A percentile compares a stretch with the other conserved stretches of the same genome.
Conservation (phyloP, 2,113 vertebrate species). For the Thinocorus orbignyianus region DNA sequence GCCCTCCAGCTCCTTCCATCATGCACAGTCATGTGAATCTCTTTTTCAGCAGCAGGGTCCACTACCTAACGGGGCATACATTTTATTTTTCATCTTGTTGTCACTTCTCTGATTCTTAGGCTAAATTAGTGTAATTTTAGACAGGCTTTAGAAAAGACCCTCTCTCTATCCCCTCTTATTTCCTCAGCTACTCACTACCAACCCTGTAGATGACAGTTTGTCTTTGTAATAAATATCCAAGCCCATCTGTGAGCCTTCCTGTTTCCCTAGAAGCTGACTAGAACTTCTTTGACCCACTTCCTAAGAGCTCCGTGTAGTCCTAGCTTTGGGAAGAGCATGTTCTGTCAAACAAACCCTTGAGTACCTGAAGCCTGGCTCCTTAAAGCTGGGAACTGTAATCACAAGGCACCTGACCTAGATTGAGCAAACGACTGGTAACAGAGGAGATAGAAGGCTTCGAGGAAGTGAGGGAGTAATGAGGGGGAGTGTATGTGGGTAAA, state of each 20-base stretch:
- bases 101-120: neutral
- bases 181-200: neutral
- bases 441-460: slow-evolving; percentile 1
- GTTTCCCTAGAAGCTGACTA: neutral
- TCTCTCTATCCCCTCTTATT: neutral
- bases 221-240: neutral
- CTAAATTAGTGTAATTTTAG: neutral
- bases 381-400: slow-evolving; percentile 13
- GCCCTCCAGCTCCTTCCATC: neutral
- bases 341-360: neutral
- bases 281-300: neutral
- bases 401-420: slow-evolving; percentile 43
- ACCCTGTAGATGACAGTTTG: neutral
- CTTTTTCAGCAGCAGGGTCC: neutral
- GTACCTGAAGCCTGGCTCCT: slow-evolving; percentile 9
- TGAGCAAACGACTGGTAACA: neutral
- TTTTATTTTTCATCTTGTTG: neutral
- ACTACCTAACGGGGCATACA: too few relatives aligned
- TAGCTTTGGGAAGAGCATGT: neutral
- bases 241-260: neutral
- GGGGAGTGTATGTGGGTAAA: neutral
- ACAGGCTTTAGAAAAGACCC: neutral
- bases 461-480: neutral
- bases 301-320: neutral
- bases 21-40: accelerated